A percentile compares a stretch with the other conserved stretches of the same genome.
Evolutionary conservation across 2,888 invertebrate genomes (phyloP).

Genomic region (Gastracanthus pulcherrimus): DNA sequence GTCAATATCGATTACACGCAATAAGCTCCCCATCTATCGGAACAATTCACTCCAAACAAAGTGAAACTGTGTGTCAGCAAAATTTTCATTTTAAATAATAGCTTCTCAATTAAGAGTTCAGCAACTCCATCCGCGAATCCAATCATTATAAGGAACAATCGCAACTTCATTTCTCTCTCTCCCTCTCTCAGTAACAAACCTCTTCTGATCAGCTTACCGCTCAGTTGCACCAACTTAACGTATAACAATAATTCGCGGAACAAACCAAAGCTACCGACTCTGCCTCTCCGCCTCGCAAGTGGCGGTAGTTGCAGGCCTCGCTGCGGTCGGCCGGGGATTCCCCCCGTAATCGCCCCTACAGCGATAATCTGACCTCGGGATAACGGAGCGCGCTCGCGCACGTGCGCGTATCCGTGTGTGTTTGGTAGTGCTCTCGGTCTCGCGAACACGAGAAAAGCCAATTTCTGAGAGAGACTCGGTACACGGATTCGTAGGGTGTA

Average conservation of each 20-base stretch:
- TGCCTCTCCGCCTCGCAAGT: not conserved
- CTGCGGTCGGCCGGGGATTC: not conserved
- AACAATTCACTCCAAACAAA: not conserved
- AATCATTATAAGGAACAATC: not conserved
- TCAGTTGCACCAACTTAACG: not conserved
- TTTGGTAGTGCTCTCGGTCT: not conserved
- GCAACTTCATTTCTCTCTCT: not conserved
- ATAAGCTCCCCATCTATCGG: not conserved
- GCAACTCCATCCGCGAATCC: not conserved
- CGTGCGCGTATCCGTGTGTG: not conserved
- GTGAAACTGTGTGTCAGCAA: not conserved
- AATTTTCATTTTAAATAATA: not conserved
- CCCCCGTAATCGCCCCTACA: constrained; percentile 24
- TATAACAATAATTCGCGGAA: not conserved
- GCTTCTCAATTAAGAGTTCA: not conserved
- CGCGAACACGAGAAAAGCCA: constrained; percentile 20
- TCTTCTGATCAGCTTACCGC: not conserved
- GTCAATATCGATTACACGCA: not conserved
- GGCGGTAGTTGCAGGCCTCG: not conserved
- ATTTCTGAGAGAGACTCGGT: constrained; percentile 15
- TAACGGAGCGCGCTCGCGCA: not conserved
- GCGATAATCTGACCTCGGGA: constrained; percentile 8
- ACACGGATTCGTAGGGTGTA: not conserved
- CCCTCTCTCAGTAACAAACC: not conserved
- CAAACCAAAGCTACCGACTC: not conserved